These are phyloP conservation scores for Aramus guarauna DNA, from an alignment of 2,113 vertebrate genomes.

Conservation along the genomic window DNA sequence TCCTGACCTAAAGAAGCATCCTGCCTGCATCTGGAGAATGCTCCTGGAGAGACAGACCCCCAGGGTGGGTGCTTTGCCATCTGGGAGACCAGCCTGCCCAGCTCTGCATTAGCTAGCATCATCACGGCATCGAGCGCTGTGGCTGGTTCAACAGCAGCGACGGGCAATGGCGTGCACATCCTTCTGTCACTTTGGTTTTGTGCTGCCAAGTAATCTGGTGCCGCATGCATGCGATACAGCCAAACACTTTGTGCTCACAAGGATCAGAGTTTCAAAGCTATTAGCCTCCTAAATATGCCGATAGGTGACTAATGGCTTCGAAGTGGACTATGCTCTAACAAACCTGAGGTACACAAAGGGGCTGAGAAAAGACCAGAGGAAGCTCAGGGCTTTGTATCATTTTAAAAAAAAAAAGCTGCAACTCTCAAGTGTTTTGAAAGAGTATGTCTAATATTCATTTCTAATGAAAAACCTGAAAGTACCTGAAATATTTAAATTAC, in stretches of 20 bases:
- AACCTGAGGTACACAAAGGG: neutral
- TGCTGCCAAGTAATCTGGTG: neutral
- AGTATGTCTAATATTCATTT: neutral
- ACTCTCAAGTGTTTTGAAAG: conserved; percentile 9
- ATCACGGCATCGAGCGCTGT: fast-evolving
- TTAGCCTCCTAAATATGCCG: neutral
- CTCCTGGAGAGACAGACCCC: neutral
- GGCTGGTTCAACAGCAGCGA: neutral
- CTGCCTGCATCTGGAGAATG: neutral
- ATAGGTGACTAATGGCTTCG: conserved; percentile 55
- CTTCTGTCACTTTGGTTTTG: neutral
- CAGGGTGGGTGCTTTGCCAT: neutral
- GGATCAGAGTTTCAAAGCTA: conserved; percentile 25
- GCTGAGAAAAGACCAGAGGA: neutral
- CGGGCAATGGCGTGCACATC: neutral
- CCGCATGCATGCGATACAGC: fast-evolving
- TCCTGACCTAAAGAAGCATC: neutral
- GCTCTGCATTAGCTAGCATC: neutral
- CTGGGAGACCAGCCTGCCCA: neutral
- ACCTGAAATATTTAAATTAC: neutral
- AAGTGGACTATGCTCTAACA: neutral
- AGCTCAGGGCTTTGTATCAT: neutral
- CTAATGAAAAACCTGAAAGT: conserved; percentile 6
- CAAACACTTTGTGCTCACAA: neutral
- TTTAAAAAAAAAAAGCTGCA: neutral